Evolutionary conservation across 2,888 invertebrate species (phyloP).

Genomic region (Anthrax anthrax): DNA sequence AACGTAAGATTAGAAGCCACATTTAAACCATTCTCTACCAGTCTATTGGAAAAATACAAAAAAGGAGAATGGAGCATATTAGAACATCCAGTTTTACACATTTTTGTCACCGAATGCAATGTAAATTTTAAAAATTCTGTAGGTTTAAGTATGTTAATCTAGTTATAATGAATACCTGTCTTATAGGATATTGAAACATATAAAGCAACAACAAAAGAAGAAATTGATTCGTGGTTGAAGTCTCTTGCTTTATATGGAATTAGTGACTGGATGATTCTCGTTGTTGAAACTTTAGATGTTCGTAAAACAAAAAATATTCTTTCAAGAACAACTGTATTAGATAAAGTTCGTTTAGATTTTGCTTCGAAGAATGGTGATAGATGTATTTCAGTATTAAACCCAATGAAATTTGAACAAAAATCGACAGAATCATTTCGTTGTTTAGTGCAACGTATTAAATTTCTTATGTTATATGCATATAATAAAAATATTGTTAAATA

Average conservation of each 20-base stretch:
- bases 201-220: constrained; percentile 73
- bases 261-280: constrained; percentile 84
- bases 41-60: constrained; percentile 47
- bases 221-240: constrained; percentile 78
- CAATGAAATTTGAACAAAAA: constrained; percentile 74
- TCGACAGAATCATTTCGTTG: constrained; percentile 84
- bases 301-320: constrained; percentile 82
- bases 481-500: constrained; percentile 72
- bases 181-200: constrained; percentile 81
- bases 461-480: constrained; percentile 70
- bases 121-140: constrained; percentile 37
- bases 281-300: constrained; percentile 84
- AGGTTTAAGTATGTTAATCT: constrained; percentile 16
- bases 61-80: constrained; percentile 64
- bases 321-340: constrained; percentile 82
- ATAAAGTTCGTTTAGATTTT: constrained; percentile 90
- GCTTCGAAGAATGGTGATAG: constrained; percentile 76
- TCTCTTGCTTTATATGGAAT: constrained; percentile 58
- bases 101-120: constrained; percentile 89
- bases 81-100: constrained; percentile 81
- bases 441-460: constrained; percentile 66
- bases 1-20: constrained; percentile 69
- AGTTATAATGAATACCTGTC: too few species aligned
- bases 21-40: constrained; percentile 66
- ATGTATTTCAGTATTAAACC: constrained; percentile 82